Conservation (phyloP, 2,797 vertebrate genomes). For the Rhincodon typus region DNA sequence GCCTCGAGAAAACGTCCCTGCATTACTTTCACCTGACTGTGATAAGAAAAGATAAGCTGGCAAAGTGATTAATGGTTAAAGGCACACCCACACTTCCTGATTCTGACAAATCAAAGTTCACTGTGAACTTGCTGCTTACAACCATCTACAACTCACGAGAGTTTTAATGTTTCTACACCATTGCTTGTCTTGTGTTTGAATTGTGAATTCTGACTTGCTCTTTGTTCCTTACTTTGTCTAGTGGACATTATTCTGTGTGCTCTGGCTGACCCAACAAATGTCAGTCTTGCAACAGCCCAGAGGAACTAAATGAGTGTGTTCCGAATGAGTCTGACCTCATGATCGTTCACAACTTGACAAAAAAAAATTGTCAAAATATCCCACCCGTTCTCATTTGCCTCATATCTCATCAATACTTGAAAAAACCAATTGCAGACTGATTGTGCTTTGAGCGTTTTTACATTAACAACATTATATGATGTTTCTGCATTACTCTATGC, state of each 20-base stretch:
- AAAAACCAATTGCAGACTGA: not conserved
- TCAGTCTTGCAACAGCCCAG: not conserved
- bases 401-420: slow-evolving; percentile 21
- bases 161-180: not conserved
- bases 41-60: not conserved
- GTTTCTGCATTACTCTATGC: not conserved
- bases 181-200: not conserved
- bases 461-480: not conserved
- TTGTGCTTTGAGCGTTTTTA: not conserved
- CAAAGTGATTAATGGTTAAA: not conserved
- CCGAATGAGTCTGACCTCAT: not conserved
- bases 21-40: not conserved
- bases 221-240: not conserved
- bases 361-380: not conserved
- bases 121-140: not conserved
- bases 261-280: not conserved
- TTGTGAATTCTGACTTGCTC: not conserved
- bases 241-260: not conserved
- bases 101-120: slow-evolving; percentile 8
- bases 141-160: not conserved
- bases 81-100: not conserved
- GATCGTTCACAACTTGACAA: slow-evolving; percentile 25
- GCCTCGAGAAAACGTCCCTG: too few relatives aligned
- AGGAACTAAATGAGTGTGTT: not conserved
- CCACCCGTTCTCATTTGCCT: not conserved